Conservation (phyloP, 1,140 invertebrate species). For the Tetragonula clypearis region DNA sequence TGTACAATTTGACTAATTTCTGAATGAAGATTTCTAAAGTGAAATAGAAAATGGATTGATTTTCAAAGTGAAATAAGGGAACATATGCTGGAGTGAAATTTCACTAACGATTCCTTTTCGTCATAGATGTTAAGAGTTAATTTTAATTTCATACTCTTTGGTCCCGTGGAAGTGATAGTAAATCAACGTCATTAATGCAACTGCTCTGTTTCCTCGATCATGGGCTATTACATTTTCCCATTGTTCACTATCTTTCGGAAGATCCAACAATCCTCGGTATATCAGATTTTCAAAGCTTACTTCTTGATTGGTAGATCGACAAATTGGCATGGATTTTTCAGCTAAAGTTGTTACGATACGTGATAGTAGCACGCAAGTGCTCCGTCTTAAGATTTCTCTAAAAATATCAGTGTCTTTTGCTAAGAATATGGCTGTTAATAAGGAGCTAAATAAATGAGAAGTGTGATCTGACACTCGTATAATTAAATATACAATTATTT, state of each 20-base stretch:
- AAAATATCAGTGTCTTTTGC: not conserved
- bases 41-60: too few species aligned
- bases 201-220: not conserved
- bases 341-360: constrained; percentile 34
- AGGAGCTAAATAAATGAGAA: too few species aligned
- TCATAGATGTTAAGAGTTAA: not conserved
- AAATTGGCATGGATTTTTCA: constrained; percentile 28
- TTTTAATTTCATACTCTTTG: constrained; percentile 41
- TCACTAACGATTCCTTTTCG: not conserved
- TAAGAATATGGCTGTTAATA: too few species aligned
- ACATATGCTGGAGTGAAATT: not conserved
- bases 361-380: constrained; percentile 42
- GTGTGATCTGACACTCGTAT: too few species aligned
- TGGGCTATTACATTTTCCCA: constrained; percentile 34
- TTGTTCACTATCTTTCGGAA: constrained; percentile 30
- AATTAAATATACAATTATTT: too few species aligned
- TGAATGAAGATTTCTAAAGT: too few species aligned
- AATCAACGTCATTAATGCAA: constrained; percentile 45
- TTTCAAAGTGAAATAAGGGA: too few species aligned
- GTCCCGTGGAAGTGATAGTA: constrained; percentile 64
- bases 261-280: constrained; percentile 28
- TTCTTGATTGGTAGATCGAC: not conserved
- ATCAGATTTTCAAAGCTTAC: constrained; percentile 32
- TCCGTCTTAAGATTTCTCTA: constrained; percentile 49
- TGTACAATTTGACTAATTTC: too few species aligned